phyloP scores from a whole-genome alignment of 1,140 invertebrate genomes.

The Rhynchophorus ferrugineus region DNA sequence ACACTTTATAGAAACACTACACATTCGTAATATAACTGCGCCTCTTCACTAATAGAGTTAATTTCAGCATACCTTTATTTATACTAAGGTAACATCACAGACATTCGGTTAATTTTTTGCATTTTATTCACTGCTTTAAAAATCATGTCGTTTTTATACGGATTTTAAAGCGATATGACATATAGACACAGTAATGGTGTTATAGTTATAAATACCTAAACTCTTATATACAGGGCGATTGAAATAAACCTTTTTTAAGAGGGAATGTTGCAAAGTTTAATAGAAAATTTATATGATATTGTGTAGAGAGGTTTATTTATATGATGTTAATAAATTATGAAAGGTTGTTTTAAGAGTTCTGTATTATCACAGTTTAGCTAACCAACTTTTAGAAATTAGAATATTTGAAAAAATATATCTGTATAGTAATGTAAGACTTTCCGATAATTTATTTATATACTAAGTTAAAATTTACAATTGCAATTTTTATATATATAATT shows the following conservation, averaged over 20 bases:
- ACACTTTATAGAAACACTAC: too few species aligned
- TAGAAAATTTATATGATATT: not conserved
- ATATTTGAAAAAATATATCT: slow-evolving; percentile 1
- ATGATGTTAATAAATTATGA: not conserved
- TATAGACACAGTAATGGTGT: not conserved
- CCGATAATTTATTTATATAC: not conserved
- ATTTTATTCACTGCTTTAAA: too few species aligned
- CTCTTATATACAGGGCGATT: not conserved
- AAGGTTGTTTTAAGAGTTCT: slow-evolving; percentile 1
- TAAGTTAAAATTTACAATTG: not conserved
- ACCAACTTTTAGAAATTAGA: not conserved
- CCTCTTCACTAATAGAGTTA: too few species aligned
- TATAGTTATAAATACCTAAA: slow-evolving; percentile 7
- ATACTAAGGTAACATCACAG: too few species aligned
- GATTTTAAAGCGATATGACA: not conserved
- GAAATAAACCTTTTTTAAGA: not conserved
- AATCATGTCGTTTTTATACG: too few species aligned
- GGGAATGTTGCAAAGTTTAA: slow-evolving; percentile 3
- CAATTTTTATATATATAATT: not conserved
- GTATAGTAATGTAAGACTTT: slow-evolving; percentile 4
- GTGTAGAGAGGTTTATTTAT: slow-evolving; percentile 6
- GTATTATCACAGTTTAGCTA: not conserved
- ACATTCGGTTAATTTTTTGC: too few species aligned
- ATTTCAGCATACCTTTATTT: too few species aligned
- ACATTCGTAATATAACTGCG: too few species aligned